A percentile compares a stretch with the other conserved stretches of the same genome.
Conservation (phyloP, 2,113 vertebrate species). For the Petromus typicus region DNA sequence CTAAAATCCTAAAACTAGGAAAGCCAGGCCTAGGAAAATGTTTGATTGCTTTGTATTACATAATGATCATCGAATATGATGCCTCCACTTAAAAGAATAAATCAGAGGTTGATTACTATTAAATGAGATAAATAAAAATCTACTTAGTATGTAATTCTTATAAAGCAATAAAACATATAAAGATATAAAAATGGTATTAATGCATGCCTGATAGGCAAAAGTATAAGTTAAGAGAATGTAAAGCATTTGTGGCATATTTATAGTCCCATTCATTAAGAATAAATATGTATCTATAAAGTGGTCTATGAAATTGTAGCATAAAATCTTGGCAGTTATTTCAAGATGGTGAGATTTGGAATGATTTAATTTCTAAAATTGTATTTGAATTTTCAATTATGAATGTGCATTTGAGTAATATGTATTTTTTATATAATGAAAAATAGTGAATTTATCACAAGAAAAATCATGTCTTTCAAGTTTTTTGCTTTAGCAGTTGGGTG, state of each 20-base stretch:
- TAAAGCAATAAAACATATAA: neutral
- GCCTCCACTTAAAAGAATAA: slow-evolving; percentile 36
- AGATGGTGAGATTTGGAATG: slow-evolving; percentile 19
- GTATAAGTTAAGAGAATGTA: slow-evolving; percentile 8
- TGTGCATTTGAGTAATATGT: slow-evolving; percentile 20
- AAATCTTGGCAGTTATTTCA: slow-evolving; percentile 41
- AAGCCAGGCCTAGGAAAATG: neutral
- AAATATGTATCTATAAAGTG: neutral
- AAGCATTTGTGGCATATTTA: slow-evolving; percentile 29
- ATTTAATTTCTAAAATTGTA: slow-evolving; percentile 48
- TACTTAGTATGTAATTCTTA: slow-evolving; percentile 11
- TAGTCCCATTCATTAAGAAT: slow-evolving; percentile 26
- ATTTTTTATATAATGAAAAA: slow-evolving; percentile 41
- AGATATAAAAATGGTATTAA: slow-evolving; percentile 47
- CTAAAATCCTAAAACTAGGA: neutral
- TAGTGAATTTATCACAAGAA: slow-evolving; percentile 39
- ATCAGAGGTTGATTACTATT: neutral
- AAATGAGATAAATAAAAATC: slow-evolving; percentile 26
- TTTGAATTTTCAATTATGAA: slow-evolving; percentile 45
- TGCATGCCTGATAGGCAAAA: neutral
- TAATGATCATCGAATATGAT: slow-evolving; percentile 45
- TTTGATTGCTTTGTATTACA: neutral
- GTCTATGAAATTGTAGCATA: slow-evolving; percentile 32
- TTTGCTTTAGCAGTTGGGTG: slow-evolving; percentile 39
- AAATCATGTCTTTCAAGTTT: slow-evolving; percentile 23